Percentiles rank a stretch among this genome's conserved stretches.
Conservation (phyloP, 2,113 vertebrate genomes). For the Crotalus helleri region DNA sequence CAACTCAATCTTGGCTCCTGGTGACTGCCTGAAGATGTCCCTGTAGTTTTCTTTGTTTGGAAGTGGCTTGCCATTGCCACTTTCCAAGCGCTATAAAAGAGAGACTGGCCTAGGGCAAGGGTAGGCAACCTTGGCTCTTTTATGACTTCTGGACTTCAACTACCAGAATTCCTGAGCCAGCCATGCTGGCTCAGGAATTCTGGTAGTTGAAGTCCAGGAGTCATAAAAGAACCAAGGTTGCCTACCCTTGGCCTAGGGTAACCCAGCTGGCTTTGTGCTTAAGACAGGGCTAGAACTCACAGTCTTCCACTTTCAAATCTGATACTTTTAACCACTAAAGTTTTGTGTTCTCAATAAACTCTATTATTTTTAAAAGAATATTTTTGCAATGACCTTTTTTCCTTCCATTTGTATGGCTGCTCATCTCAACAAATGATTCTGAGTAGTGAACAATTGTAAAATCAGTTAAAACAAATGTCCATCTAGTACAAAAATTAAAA, state of each 20-base stretch:
- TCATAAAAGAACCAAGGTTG: too few relatives aligned
- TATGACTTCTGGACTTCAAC: too few relatives aligned
- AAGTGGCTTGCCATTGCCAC: not conserved
- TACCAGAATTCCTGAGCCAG: too few relatives aligned
- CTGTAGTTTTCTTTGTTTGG: not conserved
- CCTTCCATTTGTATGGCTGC: not conserved
- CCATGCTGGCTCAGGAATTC: too few relatives aligned
- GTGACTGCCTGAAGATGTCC: not conserved
- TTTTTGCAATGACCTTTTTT: not conserved
- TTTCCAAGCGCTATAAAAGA: not conserved
- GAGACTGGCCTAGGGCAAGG: not conserved
- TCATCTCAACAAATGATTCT: not conserved
- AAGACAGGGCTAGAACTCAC: not conserved
- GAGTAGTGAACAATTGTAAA: not conserved
- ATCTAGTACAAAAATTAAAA: not conserved
- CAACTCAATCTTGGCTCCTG: not conserved
- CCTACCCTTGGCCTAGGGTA: not conserved
- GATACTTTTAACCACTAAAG: not conserved
- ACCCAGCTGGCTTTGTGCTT: not conserved
- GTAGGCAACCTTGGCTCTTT: too few relatives aligned
- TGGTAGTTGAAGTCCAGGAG: too few relatives aligned
- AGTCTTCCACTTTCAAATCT: not conserved
- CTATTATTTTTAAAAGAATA: not conserved
- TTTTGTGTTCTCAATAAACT: not conserved
- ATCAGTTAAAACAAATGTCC: not conserved